Conservation (phyloP, 2,113 vertebrate species). For the Phoenicopterus ruber region DNA sequence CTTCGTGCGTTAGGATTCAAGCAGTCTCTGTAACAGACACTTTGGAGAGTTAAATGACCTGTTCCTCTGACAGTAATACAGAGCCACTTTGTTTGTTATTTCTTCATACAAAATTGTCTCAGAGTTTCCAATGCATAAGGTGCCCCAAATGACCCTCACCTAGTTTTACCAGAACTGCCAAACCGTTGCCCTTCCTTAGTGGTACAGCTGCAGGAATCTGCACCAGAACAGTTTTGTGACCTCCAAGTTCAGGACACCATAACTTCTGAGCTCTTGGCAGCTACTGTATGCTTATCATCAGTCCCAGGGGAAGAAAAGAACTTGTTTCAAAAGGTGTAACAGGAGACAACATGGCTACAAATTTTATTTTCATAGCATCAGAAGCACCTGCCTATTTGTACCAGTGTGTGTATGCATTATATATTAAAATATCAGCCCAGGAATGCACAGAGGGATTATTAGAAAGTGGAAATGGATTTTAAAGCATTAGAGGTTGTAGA, state of each 20-base stretch:
- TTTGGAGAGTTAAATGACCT: background rate
- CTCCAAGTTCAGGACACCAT: background rate
- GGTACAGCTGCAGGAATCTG: background rate
- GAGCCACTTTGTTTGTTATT: background rate
- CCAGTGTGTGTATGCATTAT: background rate
- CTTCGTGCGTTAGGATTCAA: background rate
- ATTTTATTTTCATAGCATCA: background rate
- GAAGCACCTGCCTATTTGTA: background rate
- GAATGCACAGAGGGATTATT: background rate
- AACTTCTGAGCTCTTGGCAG: constrained; percentile 5
- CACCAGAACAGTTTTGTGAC: background rate
- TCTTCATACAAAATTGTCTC: background rate
- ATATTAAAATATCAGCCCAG: background rate
- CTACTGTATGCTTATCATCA: background rate
- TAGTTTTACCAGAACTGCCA: background rate
- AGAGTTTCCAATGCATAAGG: constrained; percentile 20
- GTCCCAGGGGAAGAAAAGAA: background rate
- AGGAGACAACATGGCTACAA: background rate
- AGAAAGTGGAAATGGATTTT: constrained; percentile 16
- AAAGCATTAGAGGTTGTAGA: background rate
- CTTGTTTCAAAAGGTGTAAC: background rate
- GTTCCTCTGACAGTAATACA: background rate
- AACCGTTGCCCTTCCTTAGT: background rate
- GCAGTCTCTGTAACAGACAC: background rate
- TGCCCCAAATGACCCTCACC: background rate